Percentiles rank a stretch among this genome's conserved stretches.
These are phyloP conservation scores for Autographa gamma DNA, from an alignment of 2,888 invertebrate genomes.

Conservation along the genomic window DNA sequence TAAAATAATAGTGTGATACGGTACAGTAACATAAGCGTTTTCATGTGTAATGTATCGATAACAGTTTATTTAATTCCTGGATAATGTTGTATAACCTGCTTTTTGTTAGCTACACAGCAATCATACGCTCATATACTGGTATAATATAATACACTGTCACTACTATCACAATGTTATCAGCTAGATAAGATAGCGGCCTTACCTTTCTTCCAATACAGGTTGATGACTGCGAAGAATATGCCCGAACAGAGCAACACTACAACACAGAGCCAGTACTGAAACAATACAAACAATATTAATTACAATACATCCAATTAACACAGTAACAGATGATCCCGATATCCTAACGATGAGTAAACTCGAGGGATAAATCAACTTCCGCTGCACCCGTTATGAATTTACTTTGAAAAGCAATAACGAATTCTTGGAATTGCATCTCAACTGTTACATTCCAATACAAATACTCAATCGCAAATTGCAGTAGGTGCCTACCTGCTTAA, in stretches of 20 bases:
- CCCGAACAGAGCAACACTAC: conserved; percentile 91
- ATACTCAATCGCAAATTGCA: not conserved
- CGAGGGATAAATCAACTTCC: not conserved
- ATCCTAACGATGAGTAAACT: not conserved
- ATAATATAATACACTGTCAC: conserved; percentile 33
- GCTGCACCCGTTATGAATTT: not conserved
- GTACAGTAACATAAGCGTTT: not conserved
- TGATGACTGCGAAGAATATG: conserved; percentile 91
- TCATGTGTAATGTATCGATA: not conserved
- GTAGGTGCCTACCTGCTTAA: not conserved
- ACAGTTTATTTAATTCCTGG: not conserved
- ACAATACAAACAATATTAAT: conserved; percentile 58
- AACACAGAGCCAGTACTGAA: conserved; percentile 91
- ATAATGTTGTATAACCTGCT: conserved; percentile 10
- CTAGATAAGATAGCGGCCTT: conserved; percentile 57
- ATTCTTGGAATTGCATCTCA: not conserved
- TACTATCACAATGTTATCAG: conserved; percentile 49
- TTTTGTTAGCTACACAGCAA: conserved; percentile 20
- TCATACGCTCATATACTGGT: conserved; percentile 9
- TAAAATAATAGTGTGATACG: not conserved
- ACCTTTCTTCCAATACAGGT: conserved; percentile 93
- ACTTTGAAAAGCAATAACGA: not conserved
- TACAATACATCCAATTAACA: not conserved
- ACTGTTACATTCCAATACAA: not conserved
- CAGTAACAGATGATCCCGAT: not conserved